These are phyloP conservation scores for Montipora efflorescens DNA, from an alignment of 64 coral and sea anemone species.

Conservation along the genomic window DNA sequence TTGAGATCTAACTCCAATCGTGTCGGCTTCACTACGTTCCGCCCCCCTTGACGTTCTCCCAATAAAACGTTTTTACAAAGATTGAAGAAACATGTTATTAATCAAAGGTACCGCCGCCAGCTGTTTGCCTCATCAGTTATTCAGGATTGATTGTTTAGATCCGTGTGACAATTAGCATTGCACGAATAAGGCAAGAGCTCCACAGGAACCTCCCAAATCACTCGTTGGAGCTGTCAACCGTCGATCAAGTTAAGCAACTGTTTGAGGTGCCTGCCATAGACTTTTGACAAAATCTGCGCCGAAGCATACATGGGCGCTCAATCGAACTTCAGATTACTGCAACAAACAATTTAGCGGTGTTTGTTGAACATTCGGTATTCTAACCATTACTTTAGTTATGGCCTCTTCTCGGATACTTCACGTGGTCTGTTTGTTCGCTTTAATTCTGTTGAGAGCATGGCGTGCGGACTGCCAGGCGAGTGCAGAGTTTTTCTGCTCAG, in stretches of 20 bases:
- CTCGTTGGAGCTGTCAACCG: constrained; percentile 42
- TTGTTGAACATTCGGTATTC: background rate
- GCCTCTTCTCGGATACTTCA: constrained; percentile 12
- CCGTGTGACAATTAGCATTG: constrained; percentile 64
- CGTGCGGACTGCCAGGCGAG: constrained; percentile 36
- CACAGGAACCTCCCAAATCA: constrained; percentile 14
- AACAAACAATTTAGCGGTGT: background rate
- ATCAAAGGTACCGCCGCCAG: constrained; percentile 40
- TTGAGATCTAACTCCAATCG: background rate
- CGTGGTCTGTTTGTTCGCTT: constrained; percentile 48
- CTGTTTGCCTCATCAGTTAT: constrained; percentile 42
- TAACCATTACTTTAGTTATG: constrained; percentile 23
- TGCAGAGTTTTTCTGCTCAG: constrained; percentile 53
- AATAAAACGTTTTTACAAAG: constrained; percentile 20
- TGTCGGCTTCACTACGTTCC: background rate
- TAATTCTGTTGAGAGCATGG: constrained; percentile 46
- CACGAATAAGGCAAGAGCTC: constrained; percentile 77
- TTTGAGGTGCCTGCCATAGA: constrained; percentile 44
- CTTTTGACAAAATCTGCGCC: background rate
- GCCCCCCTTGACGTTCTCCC: constrained; percentile 12
- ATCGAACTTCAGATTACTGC: background rate
- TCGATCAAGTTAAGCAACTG: background rate
- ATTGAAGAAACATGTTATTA: background rate
- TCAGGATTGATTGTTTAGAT: constrained; percentile 69
- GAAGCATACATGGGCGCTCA: background rate